A percentile compares a stretch with the other conserved stretches of the same genome.
These are phyloP conservation scores for Leptura quadrifasciata DNA, from an alignment of 2,888 invertebrate genomes.

Conservation along the genomic window DNA sequence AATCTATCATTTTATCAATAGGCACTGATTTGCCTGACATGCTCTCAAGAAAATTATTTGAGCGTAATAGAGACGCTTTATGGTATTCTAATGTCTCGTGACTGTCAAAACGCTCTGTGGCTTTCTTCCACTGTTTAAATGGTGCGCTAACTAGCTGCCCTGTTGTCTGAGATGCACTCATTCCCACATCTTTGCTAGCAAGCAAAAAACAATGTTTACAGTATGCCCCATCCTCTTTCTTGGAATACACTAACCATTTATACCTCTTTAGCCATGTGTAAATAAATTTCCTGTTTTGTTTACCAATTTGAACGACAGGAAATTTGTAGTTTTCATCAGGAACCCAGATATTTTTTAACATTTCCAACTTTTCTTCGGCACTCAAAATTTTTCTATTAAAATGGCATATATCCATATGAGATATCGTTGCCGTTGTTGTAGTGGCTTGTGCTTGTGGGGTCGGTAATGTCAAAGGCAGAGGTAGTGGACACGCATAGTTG, in stretches of 20 bases:
- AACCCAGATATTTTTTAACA: slow-evolving; percentile 17
- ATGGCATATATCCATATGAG: slow-evolving; percentile 1
- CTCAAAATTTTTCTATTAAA: not conserved
- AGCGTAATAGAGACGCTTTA: not conserved
- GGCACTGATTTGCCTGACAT: not conserved
- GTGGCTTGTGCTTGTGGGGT: not conserved
- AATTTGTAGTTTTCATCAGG: too few species aligned
- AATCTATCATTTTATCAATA: not conserved
- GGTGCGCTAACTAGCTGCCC: slow-evolving; percentile 26
- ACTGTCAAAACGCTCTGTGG: slow-evolving; percentile 12
- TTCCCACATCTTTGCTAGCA: slow-evolving; percentile 15
- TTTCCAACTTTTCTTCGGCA: too few species aligned
- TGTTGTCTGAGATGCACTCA: slow-evolving; percentile 1
- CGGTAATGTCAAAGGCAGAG: not conserved
- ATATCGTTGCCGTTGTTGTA: not conserved
- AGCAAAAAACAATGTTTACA: slow-evolving; percentile 21
- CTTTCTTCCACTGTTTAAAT: slow-evolving; percentile 24
- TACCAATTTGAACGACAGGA: too few species aligned
- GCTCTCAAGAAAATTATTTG: too few species aligned
- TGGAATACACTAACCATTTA: slow-evolving; percentile 23
- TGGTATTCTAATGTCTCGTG: slow-evolving; percentile 19
- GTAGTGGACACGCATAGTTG: too few species aligned
- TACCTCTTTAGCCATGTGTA: slow-evolving; percentile 11
- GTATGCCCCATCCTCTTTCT: slow-evolving; percentile 26
- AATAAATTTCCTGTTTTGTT: too few species aligned